A percentile compares a stretch with the other conserved stretches of the same genome.
Conservation (phyloP, 2,797 vertebrate species). For the Pteropus rufus region DNA sequence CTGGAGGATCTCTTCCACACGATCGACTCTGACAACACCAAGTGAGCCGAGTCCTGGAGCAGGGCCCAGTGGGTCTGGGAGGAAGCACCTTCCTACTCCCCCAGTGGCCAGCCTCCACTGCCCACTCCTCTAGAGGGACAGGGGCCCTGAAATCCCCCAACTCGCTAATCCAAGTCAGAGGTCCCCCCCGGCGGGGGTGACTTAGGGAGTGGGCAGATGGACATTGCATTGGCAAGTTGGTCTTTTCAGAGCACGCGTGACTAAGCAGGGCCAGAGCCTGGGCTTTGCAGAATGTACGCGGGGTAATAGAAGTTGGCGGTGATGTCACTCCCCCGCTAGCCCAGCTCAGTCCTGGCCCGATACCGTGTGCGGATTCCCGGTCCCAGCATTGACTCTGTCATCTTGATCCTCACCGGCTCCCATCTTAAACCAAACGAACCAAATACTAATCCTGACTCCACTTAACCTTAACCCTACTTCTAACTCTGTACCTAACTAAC, state of each 20-base stretch:
- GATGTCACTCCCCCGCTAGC: background rate
- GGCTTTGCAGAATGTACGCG: fast-evolving
- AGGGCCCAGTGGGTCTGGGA: fast-evolving
- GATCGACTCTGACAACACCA: constrained; percentile 98
- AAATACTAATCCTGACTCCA: background rate
- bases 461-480: background rate
- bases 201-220: fast-evolving
- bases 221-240: fast-evolving
- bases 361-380: fast-evolving
- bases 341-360: background rate
- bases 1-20: constrained; percentile 97
- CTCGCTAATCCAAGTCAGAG: background rate
- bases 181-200: fast-evolving
- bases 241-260: background rate
- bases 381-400: fast-evolving
- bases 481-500: background rate
- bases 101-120: background rate
- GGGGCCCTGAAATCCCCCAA: background rate
- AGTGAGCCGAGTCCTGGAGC: constrained; percentile 83
- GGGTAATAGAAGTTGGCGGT: fast-evolving
- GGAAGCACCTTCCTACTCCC: too few relatives aligned
- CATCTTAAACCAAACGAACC: background rate
- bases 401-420: background rate
- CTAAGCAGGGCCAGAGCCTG: background rate
- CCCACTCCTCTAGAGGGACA: too few relatives aligned